phyloP scores from a whole-genome alignment of 35 echinoderm and acorn worm species.

The Diadema setosum region DNA sequence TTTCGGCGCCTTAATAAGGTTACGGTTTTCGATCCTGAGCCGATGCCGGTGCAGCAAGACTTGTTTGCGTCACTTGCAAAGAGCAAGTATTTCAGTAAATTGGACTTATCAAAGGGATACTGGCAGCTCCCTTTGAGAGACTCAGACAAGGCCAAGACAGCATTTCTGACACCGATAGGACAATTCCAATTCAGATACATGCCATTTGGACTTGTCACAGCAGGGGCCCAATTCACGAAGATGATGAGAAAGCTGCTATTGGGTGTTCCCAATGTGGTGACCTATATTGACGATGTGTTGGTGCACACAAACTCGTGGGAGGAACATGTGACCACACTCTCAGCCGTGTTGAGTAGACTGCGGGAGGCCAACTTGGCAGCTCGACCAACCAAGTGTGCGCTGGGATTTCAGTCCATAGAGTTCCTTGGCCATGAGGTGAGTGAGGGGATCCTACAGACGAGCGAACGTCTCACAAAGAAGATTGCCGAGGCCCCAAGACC shows the following conservation, averaged over 20 bases:
- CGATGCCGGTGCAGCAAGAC: not conserved
- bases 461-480: not conserved
- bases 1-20: too few relatives aligned
- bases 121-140: slow-evolving; percentile 52
- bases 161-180: slow-evolving; percentile 38
- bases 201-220: slow-evolving; percentile 49
- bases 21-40: slow-evolving; percentile 24
- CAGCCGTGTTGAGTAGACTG: too few relatives aligned
- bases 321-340: slow-evolving; percentile 34
- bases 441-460: not conserved
- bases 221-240: slow-evolving; percentile 28
- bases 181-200: slow-evolving; percentile 31
- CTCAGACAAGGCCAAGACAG: slow-evolving; percentile 5
- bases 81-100: slow-evolving; percentile 22
- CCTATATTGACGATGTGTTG: slow-evolving; percentile 60
- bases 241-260: too few relatives aligned
- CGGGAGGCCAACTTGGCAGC: slow-evolving; percentile 18
- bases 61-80: not conserved
- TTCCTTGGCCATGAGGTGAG: slow-evolving; percentile 15
- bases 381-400: slow-evolving; percentile 6
- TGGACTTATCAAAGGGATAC: slow-evolving; percentile 60
- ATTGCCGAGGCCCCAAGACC: too few relatives aligned
- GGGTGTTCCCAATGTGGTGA: not conserved
- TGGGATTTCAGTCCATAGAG: not conserved
- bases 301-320: slow-evolving; percentile 7